Evolutionary conservation across 2,113 vertebrate genomes (phyloP).

Genomic region (Actinemys pallida): DNA sequence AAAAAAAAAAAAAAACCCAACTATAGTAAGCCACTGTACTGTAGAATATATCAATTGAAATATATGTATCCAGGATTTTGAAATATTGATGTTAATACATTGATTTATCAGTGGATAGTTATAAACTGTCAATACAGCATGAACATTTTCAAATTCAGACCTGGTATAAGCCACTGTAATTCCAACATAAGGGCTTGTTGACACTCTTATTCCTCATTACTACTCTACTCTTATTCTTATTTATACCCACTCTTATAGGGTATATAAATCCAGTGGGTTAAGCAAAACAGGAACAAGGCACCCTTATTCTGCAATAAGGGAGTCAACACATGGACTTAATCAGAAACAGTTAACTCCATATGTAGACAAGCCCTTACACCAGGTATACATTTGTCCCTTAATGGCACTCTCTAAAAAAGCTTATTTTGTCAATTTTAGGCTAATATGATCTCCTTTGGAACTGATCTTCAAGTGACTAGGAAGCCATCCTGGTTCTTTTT

Average conservation of each 20-base stretch:
- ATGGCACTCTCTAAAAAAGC: conserved; percentile 37
- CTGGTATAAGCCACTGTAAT: background rate
- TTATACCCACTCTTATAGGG: background rate
- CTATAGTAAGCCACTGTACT: background rate
- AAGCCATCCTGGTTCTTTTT: background rate
- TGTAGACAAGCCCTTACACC: background rate
- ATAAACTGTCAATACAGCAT: background rate
- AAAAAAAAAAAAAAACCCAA: background rate
- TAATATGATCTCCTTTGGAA: conserved; percentile 39
- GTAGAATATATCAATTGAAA: background rate
- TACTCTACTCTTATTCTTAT: background rate
- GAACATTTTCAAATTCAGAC: background rate
- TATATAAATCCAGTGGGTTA: background rate
- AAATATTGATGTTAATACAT: background rate
- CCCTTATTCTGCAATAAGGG: background rate
- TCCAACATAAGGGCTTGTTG: background rate
- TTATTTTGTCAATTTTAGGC: background rate
- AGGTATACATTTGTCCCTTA: background rate
- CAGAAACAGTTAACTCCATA: background rate
- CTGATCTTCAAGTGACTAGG: conserved; percentile 27
- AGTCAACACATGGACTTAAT: background rate
- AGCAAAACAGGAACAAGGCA: background rate
- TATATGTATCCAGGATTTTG: background rate
- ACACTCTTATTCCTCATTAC: background rate
- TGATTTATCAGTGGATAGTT: background rate